Percentiles rank a stretch among this genome's conserved stretches.
These are phyloP conservation scores for Zosterops borbonicus DNA, from an alignment of 2,113 vertebrate genomes.

Conservation along the genomic window DNA sequence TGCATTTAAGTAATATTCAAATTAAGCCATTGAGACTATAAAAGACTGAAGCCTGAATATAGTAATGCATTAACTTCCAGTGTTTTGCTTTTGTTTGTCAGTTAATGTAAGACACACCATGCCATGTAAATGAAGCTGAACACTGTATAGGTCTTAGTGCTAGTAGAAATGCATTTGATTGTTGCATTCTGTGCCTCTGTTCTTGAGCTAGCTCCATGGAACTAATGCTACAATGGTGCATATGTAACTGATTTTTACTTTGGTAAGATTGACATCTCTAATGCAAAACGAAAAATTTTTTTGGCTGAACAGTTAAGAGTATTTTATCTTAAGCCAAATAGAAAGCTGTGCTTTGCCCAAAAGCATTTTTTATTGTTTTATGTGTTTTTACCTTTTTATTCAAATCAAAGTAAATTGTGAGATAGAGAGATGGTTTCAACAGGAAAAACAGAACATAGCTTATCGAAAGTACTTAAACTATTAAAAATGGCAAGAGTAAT, in stretches of 20 bases:
- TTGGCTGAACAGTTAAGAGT: background rate
- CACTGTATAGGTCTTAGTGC: background rate
- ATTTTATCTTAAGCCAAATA: background rate
- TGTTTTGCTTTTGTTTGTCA: conserved; percentile 3
- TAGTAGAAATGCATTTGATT: background rate
- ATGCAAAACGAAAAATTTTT: background rate
- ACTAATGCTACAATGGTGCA: background rate
- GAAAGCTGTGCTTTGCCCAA: background rate
- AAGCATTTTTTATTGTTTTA: background rate
- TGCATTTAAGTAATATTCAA: background rate
- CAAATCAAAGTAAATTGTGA: background rate
- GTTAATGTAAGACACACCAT: background rate
- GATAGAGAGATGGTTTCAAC: background rate
- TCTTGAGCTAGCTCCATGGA: background rate
- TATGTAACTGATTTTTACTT: background rate
- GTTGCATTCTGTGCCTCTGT: background rate
- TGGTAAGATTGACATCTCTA: background rate
- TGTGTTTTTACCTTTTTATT: background rate
- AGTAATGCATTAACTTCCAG: background rate
- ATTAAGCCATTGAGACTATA: background rate
- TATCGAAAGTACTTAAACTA: background rate
- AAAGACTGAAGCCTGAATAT: background rate
- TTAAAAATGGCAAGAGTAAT: background rate
- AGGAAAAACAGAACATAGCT: background rate
- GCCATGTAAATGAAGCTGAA: background rate